Evolutionary conservation across 2,113 vertebrate genomes (phyloP), one percentile per base, ranked within the genome.

Genomic region (Alethe diademata): DNA sequence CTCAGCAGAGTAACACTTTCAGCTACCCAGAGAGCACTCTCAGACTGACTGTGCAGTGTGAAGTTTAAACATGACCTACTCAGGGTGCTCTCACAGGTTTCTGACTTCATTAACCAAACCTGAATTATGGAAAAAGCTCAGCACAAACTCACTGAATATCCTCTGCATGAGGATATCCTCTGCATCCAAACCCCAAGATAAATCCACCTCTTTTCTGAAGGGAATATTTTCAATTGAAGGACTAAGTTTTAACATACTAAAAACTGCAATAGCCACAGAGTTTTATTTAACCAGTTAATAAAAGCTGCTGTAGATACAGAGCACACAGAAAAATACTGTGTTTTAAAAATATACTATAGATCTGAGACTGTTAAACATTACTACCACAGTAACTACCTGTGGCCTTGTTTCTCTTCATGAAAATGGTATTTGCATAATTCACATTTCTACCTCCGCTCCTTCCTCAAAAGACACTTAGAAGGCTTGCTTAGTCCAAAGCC

Each of bases 91-190:
- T 42, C 83, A 48, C 24, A 15, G 0, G 0, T 56, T 78, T 72
- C 51, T 28, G 9, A 31, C 28, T 72, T 61, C 16, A 78, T 17
- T 20, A 56, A 38, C 8, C 48, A 74, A 54, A 58, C 14, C 2
- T 40, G 14, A 86, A 57, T 29, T 45, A 57, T 0, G 0, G n/a
- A 35, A 61, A 90, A 66, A 48, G 13, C 12, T 45, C 0, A 0
- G n/a, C 40, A 76, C 20, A 50, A 15, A 5, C 29, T 73, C 45
- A n/a, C 0, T 47, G 50, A 82, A 35, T 40, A 91, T 12, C 57
- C 58, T 79, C 18, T 33, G 29, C 60, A 33, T 2, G 4, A 1
- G 2, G 38, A 35, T 40, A 91, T 12, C 57, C 58, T 79, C 15
- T 33, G 29, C 60, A 33, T 4, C 33, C 47, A 62, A 74, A 33